Evolutionary conservation across 2,797 vertebrate species (phyloP).

Genomic region (Danio aesculapii): DNA sequence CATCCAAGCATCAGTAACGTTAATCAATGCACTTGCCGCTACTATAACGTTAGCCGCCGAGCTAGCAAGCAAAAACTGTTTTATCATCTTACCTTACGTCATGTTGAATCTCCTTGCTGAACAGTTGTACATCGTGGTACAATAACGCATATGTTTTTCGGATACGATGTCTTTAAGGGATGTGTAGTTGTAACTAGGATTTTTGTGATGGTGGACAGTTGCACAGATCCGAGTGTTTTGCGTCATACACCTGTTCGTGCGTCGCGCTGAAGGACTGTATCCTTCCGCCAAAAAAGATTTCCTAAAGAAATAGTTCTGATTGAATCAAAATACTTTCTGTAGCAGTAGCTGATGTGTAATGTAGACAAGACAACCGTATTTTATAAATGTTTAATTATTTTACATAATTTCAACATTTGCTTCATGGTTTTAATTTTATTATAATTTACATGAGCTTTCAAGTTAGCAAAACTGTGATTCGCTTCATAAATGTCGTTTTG

Average conservation of each 20-base stretch:
- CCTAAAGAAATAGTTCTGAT: slow-evolving; percentile 26
- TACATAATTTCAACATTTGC: neutral
- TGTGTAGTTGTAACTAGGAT: slow-evolving; percentile 3
- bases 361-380: neutral
- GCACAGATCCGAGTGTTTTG: slow-evolving; percentile 50
- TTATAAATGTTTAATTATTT: neutral
- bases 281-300: slow-evolving; percentile 66
- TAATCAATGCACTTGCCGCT: slow-evolving; percentile 14
- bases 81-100: slow-evolving; percentile 37
- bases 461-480: neutral
- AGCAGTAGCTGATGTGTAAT: neutral
- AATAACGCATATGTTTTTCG: neutral
- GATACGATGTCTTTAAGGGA: neutral
- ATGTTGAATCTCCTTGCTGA: slow-evolving; percentile 23
- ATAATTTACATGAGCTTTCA: neutral
- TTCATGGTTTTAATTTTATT: neutral
- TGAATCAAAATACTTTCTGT: neutral
- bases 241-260: slow-evolving; percentile 76
- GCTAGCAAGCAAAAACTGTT: slow-evolving; percentile 22
- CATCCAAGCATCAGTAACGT: slow-evolving; percentile 13
- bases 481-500: neutral
- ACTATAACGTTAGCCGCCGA: slow-evolving; percentile 17
- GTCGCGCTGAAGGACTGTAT: slow-evolving; percentile 64
- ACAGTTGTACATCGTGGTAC: neutral
- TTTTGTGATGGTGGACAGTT: slow-evolving; percentile 7